Base-by-base conservation (phyloP, 2,113 vertebrate genomes). In the Carassius auratus region DNA sequence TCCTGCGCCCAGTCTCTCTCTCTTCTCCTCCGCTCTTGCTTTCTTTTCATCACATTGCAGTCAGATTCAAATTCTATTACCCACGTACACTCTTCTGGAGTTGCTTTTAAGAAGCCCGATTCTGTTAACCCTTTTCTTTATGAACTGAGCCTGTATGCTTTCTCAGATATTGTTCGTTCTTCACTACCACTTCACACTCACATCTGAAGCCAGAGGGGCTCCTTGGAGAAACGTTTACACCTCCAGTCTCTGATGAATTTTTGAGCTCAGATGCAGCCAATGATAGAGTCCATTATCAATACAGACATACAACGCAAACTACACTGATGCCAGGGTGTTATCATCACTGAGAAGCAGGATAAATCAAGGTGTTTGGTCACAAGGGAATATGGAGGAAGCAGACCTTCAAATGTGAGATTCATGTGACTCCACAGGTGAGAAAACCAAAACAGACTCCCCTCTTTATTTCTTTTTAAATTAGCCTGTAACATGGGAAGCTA, bases 1-100 rank as follows among this genome's bases (percentile, higher is more conserved):
- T 48, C 62, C 59, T 83, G 52, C 30, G 33, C 68, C 52, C 23
- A 17, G 48, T 21, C 75, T 55, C 45, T 76, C 45, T 76, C 75
- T 76, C 75, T 52, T 81, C 52, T 81, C 77, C 42, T 45, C 57
- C 38, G 68, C 66, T 73, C 66, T 83, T 42, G 30, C 81, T 57
- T 45, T 21, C 52, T 23, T 76, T 76, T 76, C 75, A 76, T 76
- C 15, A 76, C 75, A 55, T 17, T 76, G 48, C 26, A 76, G 45
- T 76, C 26, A 26, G 75, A 76, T 66, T 77, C 26, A 85, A 85
- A 76, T 30, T 61, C 73, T 85, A 50, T 78, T 77, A 64, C 64
- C 36, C 48, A 85, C 5, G n/a, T 69, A 57, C 64, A 38, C 52
- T 48, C 42, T 36, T 59, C 76, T 85, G 38, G 15, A 9, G 30